Base-by-base conservation (phyloP, 2,888 invertebrate genomes). In the Sinodicranocentrus sp. region DNA sequence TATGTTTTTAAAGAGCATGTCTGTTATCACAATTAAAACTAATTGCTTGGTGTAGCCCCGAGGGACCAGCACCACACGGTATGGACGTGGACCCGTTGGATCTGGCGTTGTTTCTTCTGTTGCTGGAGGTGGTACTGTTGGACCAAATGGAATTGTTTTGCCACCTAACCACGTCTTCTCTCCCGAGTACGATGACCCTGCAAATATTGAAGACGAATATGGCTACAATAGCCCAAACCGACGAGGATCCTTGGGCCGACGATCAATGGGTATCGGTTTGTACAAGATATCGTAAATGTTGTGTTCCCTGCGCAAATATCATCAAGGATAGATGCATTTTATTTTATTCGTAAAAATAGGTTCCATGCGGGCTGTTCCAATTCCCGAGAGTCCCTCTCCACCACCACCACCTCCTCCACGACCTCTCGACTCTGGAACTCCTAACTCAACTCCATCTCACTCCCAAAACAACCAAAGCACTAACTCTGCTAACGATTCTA, bases 111-210 rank as follows among this genome's bases (percentile, higher is more conserved):
- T 88, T 54, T 87, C 86, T 28, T 87, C 87, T 25, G 86, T 87
- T 72, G 87, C 87, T 71, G 88, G 88, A 21, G 88, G 88, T 59
- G 88, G 88, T 17, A 86, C 86, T 68, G 87, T 87, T 76, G 87
- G 87, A 80, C 88, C 88, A 39, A 87, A 87, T 63, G 88, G 88
- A 84, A 85, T 88, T 77, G 83, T 88, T 67, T 84, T 85, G 75
- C 88, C 86, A 33, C 91, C 91, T 65, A 91, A 91, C 82, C 91
- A 91, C 61, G 91, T 92, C 26, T 92, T 92, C 89, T 92, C 92
- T 0, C 96, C 97, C 80, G 97, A 97, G 92, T 97, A 97, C 91
- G 97, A 97, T 90, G 97, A 97, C 91, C 97, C 97, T 44, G 97
- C 97, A 6, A 96, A 97, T 91, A 96, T 96, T 91, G 95, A 95